Evolutionary conservation across 2,113 vertebrate genomes (phyloP), one percentile per base, ranked within the genome.

Genomic region (Triplophysa siluroides): DNA sequence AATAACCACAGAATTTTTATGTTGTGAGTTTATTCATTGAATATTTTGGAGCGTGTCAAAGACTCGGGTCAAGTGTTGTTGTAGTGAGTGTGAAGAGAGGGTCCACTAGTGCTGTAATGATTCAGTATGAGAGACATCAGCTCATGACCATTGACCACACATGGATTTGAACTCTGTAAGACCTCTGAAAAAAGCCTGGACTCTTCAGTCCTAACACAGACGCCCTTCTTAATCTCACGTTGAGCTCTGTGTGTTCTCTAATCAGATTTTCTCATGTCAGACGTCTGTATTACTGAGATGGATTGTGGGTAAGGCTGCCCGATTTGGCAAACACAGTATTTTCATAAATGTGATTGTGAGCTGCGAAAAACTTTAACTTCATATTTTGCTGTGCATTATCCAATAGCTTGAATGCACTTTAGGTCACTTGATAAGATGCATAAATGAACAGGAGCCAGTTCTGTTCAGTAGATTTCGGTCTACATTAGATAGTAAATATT

Each of bases 221-320:
- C 68, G 3, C 24, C 33, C 10, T 2, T 60, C 33, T 60, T 73
- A 73, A 73, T 73, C 54, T 73, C 33, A 43, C 54, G 1, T 33
- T 23, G 33, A 60, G 54, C 54, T 61, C 52, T 7, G 0, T 38
- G 18, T 72, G 69, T 58, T 58, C 69, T 0, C 29, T 73, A 73
- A 73, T 73, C 33, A 10, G 8, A 73, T 73, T 73, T 73, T 21
- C 71, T 73, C 33, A 8, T 73, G 33, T 61, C 69, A 58, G 19
- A 21, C 11, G 5, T 71, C 18, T 69, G 3, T 67, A 38, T 67
- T n/a, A 21, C 41, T 16, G 24, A 16, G 38, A 45, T 62, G 21
- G 21, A 24, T 61, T 62, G 9, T 61, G 56, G 16, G 58, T 14
- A 11, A 14, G 23, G 19, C 7, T 58, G 54, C n/a, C 21, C 50